Evolutionary conservation across 2,797 vertebrate genomes (phyloP), one percentile per base, ranked within the genome.

Genomic region (Enteromius treurensis): DNA sequence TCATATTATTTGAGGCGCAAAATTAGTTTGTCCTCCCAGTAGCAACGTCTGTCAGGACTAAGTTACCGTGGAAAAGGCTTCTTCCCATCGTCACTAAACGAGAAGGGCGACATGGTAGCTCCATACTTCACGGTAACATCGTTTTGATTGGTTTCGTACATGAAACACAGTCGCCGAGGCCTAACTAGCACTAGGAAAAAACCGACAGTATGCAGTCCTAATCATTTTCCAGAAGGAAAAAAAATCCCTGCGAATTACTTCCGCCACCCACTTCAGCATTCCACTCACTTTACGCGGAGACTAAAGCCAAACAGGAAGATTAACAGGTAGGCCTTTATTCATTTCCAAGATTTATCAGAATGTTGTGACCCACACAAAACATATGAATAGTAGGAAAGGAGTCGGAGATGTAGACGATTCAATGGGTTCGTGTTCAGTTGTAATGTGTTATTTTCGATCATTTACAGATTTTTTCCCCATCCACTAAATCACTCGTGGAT

Each of bases 61-160:
- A 26, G 26, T 26, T 88, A 79, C 65, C 23, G 80, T 62, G 84
- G 89, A 23, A 83, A 91, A 90, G 45, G 86, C 85, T 90, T 89
- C 86, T 75, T 83, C 84, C 79, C 89, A 70, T 90, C 84, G 90
- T 89, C 84, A 85, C 68, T 86, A 83, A 70, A 78, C 70, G 86
- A 87, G 86, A 89, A 84, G 87, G 64, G 40, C 40, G 74, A 89
- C 88, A 92, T 92, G 91, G 90, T 90, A 88, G 89, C 88, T 90
- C 90, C 90, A 90, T 58, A 84, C 88, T 78, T 85, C 87, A 85
- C 81, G 62, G 67, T 89, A 83, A 90, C 88, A 86, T 86, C 86
- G 89, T 87, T 91, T 92, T 91, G 92, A 87, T 87, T 86, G 71
- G 79, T 85, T 82, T 88, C 76, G 87, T 77, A 80, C 65, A 87